Evolutionary conservation across 2,888 invertebrate genomes (phyloP).

Genomic region (Drosophila macrospina): DNA sequence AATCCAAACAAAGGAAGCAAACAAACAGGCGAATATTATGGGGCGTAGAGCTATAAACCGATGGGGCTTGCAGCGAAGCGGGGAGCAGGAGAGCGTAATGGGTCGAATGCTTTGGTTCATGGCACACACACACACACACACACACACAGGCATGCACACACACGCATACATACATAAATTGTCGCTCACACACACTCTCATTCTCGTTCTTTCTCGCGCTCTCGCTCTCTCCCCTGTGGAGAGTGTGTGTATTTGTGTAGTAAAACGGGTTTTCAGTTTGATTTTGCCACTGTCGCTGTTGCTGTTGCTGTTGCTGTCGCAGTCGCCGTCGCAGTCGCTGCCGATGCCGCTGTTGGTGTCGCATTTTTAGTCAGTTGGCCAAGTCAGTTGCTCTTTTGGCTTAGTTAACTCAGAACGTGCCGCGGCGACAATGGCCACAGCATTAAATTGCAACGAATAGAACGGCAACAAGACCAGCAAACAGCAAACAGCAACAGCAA

Average conservation of each 20-base stretch:
- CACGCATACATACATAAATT: conserved; percentile 30
- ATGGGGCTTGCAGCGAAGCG: conserved; percentile 26
- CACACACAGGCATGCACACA: conserved; percentile 31
- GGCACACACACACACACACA: conserved; percentile 36
- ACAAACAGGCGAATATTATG: conserved; percentile 62
- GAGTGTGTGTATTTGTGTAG: conserved; percentile 53
- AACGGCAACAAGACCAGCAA: conserved; percentile 38
- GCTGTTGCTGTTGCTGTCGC: conserved; percentile 3
- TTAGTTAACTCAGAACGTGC: conserved; percentile 79
- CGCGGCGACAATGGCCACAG: conserved; percentile 63
- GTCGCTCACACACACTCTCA: not conserved
- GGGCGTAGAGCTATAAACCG: conserved; percentile 46
- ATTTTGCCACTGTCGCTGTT: conserved; percentile 55
- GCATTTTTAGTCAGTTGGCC: conserved; percentile 76
- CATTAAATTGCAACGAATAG: conserved; percentile 54
- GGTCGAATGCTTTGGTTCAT: conserved; percentile 75
- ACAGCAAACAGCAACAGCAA: conserved; percentile 36
- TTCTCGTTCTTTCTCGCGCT: conserved; percentile 1
- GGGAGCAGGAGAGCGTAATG: conserved; percentile 19
- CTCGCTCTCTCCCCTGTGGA: conserved; percentile 9
- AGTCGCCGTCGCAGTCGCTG: too few species aligned
- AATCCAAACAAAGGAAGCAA: conserved; percentile 78
- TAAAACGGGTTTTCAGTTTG: conserved; percentile 78
- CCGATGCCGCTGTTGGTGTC: conserved; percentile 54
- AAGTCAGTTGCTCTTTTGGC: conserved; percentile 81